Evolutionary conservation across 2,888 invertebrate genomes (phyloP).

Genomic region (Rosalia funebris): DNA sequence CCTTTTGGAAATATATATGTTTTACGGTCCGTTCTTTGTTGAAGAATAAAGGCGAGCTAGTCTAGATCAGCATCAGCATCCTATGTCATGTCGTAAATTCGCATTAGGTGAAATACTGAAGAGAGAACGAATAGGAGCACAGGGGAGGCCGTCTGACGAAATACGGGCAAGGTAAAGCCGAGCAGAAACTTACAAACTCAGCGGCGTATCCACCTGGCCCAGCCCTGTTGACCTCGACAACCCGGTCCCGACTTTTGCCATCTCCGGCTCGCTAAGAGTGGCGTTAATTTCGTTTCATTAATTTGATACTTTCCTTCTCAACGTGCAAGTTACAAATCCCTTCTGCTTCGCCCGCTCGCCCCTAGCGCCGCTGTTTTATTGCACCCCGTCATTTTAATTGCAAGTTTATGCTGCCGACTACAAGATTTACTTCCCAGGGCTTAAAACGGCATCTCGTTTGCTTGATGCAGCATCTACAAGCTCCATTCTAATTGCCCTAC

Average conservation of each 20-base stretch:
- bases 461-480: slow-evolving; percentile 32
- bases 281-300: slow-evolving; percentile 39
- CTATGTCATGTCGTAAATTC: slow-evolving; percentile 43
- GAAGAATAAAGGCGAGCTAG: slow-evolving; percentile 36
- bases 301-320: slow-evolving; percentile 38
- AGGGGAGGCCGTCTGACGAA: not conserved
- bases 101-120: slow-evolving; percentile 32
- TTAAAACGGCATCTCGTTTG: slow-evolving; percentile 36
- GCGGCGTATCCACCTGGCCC: slow-evolving; percentile 26
- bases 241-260: slow-evolving; percentile 17
- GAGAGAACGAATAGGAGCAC: slow-evolving; percentile 2
- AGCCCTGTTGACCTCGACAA: slow-evolving; percentile 18
- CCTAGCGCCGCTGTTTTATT: slow-evolving; percentile 36
- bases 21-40: slow-evolving; percentile 38
- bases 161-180: slow-evolving; percentile 24
- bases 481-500: slow-evolving; percentile 34
- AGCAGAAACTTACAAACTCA: not conserved
- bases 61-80: slow-evolving; percentile 38
- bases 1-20: too few relatives aligned
- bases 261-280: slow-evolving; percentile 26
- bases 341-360: slow-evolving; percentile 8
- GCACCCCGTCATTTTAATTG: slow-evolving; percentile 42
- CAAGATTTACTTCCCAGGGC: slow-evolving; percentile 38
- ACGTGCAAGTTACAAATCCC: slow-evolving; percentile 37
- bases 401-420: slow-evolving; percentile 40